These are phyloP conservation scores for Hemicentrotus pulcherrimus DNA, from an alignment of 35 echinoderm and acorn worm genomes.

Conservation along the genomic window DNA sequence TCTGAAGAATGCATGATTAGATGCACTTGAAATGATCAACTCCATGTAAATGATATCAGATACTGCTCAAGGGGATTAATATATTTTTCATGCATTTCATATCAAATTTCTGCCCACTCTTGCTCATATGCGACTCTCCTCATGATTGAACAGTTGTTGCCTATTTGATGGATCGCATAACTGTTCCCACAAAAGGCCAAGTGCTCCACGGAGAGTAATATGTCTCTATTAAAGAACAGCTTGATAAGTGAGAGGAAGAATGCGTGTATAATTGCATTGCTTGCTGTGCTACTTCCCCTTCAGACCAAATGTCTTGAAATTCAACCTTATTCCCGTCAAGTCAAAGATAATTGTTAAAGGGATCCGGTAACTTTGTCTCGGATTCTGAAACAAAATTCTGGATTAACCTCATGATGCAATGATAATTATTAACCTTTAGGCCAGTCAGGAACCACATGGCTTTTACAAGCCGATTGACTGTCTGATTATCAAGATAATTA, in stretches of 20 bases:
- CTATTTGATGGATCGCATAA: background rate
- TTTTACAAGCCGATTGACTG: no score
- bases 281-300: background rate
- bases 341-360: no score
- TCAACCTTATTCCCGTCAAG: no score
- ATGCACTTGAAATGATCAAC: background rate
- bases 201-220: background rate
- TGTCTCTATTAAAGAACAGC: background rate
- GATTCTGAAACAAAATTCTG: no score
- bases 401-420: no score
- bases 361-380: no score
- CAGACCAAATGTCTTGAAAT: no score
- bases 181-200: background rate
- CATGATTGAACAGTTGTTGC: slow-evolving; percentile 2
- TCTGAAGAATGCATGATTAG: no score
- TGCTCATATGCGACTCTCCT: background rate
- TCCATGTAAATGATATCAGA: background rate
- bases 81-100: background rate
- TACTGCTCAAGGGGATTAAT: background rate
- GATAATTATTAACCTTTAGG: no score
- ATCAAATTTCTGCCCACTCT: background rate
- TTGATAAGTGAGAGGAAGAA: background rate
- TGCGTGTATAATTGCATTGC: background rate
- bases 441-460: no score
- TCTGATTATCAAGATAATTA: no score